Base-by-base conservation (phyloP, 2,113 vertebrate species). In the Ptilorrhoa leucosticta region DNA sequence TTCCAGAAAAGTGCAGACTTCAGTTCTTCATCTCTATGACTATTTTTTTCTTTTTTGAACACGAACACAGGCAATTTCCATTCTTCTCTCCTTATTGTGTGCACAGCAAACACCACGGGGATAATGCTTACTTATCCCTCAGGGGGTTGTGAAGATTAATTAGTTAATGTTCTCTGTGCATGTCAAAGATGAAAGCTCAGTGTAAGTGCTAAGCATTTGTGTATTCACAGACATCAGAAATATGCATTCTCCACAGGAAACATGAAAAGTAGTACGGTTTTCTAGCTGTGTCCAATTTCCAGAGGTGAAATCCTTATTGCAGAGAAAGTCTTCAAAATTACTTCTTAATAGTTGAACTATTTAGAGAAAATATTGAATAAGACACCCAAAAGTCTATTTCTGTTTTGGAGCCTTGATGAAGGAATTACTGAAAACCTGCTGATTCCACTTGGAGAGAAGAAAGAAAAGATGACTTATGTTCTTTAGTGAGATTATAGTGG, bases 111-210 rank as follows among this genome's bases (percentile, higher is more conserved):
- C 12, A 87, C 84, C 66, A 77, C 40, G 83, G 70, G 33, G 50
- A 76, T 94, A 87, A 87, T 42, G 31, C 57, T 68, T 78, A 79
- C 78, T 93, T 91, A 84, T 40, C 40, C 40, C 31, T 84, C 40
- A 50, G 33, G 82, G 50, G 21, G 27, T 11, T 87, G 57, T 94
- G 89, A 91, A 90, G 78, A 93, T 91, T 93, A 94, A 93, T 95
- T 95, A 95, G 61, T 83, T 71, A 83, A 89, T 87, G 42, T 58
- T 90, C n/a, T 68, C 4, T 3, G 19, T 42, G 39, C 4, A 1
- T 5, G 5, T 85, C 61, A 92, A 79, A 89, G 81, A 76, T 72
- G 31, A 96, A 96, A 95, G 31, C 87, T 87, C n/a, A 37, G 54
- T 24, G 21, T 35, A 89, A 91, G 50, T 83, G 51, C 45, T 73